Evolutionary conservation across 2,113 vertebrate species (phyloP), one percentile per base, ranked within the genome.

Genomic region (Pithys albifrons): DNA sequence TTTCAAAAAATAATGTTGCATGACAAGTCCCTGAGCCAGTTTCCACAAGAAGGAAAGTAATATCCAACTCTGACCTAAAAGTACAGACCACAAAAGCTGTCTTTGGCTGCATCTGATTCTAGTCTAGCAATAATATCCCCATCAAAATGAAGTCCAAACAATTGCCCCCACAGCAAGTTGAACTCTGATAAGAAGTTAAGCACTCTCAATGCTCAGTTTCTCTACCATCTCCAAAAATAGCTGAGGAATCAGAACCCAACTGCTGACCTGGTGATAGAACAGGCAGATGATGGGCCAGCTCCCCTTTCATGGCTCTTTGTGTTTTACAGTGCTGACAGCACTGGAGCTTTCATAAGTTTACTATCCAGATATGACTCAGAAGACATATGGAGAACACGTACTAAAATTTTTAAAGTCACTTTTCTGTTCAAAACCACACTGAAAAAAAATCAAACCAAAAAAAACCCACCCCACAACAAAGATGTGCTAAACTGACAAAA

Each of bases 291-390:
- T 75, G 55, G 79, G 58, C 62, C 58, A 82, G 70, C 77, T 97
- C 80, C 46, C 19, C 64, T 76, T 91, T 84, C 74, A 90, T 6
- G 3, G 57, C n/a, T 93, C 19, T 81, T 83, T 75, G 82, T 91
- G 48, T 61, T 96, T 64, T 70, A 77, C 49, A 64, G 41, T 41
- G 59, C 86, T 95, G 90, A 91, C 80, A 92, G 71, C 65, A 80
- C 28, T 54, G 77, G 76, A 82, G 75, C 80, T 95, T 97, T 96
- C 80, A 39, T 91, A 94, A 89, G 49, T 81, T 75, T 39, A 81
- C 51, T 66, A 51, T 91, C 49, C 93, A 96, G 93, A 91, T 96
- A 97, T 96, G 96, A 97, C 87, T 97, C 96, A 97, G 95, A 96
- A 93, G 88, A 88, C 86, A 86, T 89, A 81, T 69, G 88, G 89